Percentiles rank a stretch among this genome's conserved stretches.
Conservation (phyloP, 2,113 vertebrate genomes). For the Melanerpes formicivorus region DNA sequence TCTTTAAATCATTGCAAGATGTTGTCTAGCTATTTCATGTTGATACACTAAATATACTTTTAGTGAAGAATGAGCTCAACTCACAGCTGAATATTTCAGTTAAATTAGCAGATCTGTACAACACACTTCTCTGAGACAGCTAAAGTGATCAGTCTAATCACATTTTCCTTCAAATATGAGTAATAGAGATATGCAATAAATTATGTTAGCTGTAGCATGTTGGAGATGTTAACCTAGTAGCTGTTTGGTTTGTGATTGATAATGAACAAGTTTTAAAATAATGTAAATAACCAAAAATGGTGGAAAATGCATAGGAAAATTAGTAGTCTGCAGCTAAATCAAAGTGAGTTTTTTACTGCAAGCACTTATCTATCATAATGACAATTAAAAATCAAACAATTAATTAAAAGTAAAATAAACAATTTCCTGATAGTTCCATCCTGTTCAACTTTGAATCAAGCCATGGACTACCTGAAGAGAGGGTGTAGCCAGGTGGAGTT, state of each 20-base stretch:
- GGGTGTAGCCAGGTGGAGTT: no score
- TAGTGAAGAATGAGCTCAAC: background rate
- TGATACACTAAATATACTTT: slow-evolving; percentile 26
- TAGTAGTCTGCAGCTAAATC: background rate
- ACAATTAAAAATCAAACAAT: background rate
- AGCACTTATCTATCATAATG: background rate
- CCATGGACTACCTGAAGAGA: no score
- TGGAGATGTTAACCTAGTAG: background rate
- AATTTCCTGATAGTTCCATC: background rate
- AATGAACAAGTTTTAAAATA: background rate
- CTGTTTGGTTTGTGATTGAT: background rate
- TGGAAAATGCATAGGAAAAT: background rate
- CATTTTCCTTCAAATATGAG: background rate
- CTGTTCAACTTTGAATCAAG: background rate
- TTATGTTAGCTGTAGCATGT: background rate
- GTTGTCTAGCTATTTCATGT: slow-evolving; percentile 44
- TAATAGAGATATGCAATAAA: background rate
- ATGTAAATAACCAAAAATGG: background rate
- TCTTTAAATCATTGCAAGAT: slow-evolving; percentile 59
- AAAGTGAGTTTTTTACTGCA: background rate
- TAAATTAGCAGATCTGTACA: background rate
- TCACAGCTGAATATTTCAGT: slow-evolving; percentile 17
- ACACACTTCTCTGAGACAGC: background rate
- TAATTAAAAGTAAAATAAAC: background rate
- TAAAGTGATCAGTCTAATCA: background rate